phyloP scores from a whole-genome alignment of 2,888 invertebrate species.

The Microctonus hyperodae region DNA sequence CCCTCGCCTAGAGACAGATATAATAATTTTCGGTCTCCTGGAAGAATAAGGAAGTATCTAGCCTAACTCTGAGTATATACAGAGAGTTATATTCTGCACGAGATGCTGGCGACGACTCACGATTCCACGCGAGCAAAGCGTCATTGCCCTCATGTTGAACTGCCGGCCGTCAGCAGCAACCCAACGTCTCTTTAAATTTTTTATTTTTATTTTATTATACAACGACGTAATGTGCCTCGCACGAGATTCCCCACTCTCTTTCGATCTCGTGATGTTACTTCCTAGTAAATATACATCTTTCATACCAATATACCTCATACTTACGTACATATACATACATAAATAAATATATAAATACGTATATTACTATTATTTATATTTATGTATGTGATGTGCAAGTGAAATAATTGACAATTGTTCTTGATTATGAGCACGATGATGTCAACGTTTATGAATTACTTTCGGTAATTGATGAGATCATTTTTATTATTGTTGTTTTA shows the following conservation, averaged over 20 bases:
- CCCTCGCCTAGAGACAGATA: constrained; percentile 32
- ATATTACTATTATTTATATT: background rate
- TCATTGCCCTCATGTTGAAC: constrained; percentile 32
- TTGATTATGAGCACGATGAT: constrained; percentile 17
- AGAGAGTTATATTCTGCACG: constrained; percentile 18
- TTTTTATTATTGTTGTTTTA: background rate
- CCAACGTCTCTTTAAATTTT: constrained; percentile 23
- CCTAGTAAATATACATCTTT: background rate
- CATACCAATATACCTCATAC: background rate
- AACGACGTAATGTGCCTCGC: constrained; percentile 4
- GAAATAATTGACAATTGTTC: constrained; percentile 14
- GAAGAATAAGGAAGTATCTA: constrained; percentile 22
- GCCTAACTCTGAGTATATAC: constrained; percentile 1
- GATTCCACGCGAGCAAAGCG: constrained; percentile 30
- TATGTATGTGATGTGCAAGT: background rate
- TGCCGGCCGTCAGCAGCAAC: constrained; percentile 21
- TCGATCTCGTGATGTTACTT: constrained; percentile 10
- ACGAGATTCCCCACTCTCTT: constrained; percentile 13
- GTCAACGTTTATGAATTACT: background rate
- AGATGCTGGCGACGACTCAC: constrained; percentile 22
- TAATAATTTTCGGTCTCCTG: constrained; percentile 32
- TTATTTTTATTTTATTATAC: constrained; percentile 20
- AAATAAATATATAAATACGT: background rate
- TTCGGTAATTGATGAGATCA: constrained; percentile 7
- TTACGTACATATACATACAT: background rate